phyloP scores from a whole-genome alignment of 1,140 invertebrate genomes.

The Octopus bimaculoides region DNA sequence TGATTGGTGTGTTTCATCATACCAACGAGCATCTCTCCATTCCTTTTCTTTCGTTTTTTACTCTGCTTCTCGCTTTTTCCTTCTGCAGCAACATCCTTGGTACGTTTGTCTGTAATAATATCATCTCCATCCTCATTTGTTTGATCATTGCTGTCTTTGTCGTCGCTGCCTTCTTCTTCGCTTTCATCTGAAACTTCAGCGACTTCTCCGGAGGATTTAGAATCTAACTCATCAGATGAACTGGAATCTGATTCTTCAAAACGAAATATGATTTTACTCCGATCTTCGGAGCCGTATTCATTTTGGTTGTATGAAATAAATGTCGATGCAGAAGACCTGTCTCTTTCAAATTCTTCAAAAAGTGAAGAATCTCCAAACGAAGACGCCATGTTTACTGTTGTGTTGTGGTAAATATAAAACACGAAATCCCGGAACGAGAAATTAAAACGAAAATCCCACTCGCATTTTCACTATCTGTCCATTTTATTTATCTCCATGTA shows the following conservation, averaged over 20 bases:
- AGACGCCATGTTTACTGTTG: slow-evolving; percentile 32
- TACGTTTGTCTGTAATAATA: slow-evolving; percentile 2
- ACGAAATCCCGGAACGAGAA: background rate
- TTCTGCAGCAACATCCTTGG: slow-evolving; percentile 14
- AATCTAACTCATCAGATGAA: slow-evolving; percentile 26
- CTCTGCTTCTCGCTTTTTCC: slow-evolving; percentile 16
- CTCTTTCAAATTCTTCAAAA: slow-evolving; percentile 52
- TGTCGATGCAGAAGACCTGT: slow-evolving; percentile 32
- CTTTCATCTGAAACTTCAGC: slow-evolving; percentile 16
- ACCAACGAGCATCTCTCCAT: slow-evolving; percentile 11
- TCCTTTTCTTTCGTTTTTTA: background rate
- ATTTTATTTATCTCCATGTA: too few species aligned
- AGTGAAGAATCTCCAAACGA: slow-evolving; percentile 45
- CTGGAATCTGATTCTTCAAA: slow-evolving; percentile 5
- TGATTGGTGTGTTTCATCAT: slow-evolving; percentile 20
- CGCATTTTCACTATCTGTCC: too few species aligned
- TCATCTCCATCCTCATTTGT: slow-evolving; percentile 25
- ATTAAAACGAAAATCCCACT: too few species aligned
- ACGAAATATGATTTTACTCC: slow-evolving; percentile 39
- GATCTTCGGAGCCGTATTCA: slow-evolving; percentile 26
- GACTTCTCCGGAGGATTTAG: slow-evolving; percentile 22
- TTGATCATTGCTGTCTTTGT: background rate
- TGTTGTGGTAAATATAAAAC: background rate
- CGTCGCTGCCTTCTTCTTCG: slow-evolving; percentile 8
- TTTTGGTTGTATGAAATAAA: slow-evolving; percentile 39